phyloP scores from a whole-genome alignment of 2,888 invertebrate genomes.

The Stenurella melanura region DNA sequence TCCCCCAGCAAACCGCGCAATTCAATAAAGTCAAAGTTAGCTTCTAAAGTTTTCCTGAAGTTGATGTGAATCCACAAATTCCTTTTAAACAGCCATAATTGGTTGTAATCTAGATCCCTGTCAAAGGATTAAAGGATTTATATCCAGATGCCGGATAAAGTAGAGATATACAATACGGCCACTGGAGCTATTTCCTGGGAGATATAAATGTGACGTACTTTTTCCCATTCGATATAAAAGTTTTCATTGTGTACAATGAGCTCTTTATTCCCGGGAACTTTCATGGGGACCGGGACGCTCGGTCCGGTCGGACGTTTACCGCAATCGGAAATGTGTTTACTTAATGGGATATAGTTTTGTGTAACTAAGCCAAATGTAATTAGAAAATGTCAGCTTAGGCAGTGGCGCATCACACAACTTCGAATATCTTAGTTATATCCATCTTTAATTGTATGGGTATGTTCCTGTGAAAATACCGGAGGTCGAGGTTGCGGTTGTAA shows the following conservation, averaged over 20 bases:
- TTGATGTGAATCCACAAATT: slow-evolving; percentile 14
- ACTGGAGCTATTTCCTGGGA: slow-evolving; percentile 24
- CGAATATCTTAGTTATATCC: no score
- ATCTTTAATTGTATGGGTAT: no score
- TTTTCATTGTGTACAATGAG: slow-evolving; percentile 19
- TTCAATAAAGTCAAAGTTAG: slow-evolving; percentile 1
- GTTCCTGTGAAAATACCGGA: no score
- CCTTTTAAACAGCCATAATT: slow-evolving; percentile 17
- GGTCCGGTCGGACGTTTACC: neutral
- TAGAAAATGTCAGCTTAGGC: no score
- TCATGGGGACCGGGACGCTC: neutral
- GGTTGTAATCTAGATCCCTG: slow-evolving; percentile 23
- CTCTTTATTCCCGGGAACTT: slow-evolving; percentile 6
- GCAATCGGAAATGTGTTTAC: neutral
- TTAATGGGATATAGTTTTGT: no score
- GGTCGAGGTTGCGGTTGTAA: no score
- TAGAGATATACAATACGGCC: slow-evolving; percentile 4
- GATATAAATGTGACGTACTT: slow-evolving; percentile 13
- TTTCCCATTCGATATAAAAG: slow-evolving; percentile 11
- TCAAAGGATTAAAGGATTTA: slow-evolving; percentile 16
- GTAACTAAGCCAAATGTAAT: no score
- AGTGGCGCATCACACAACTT: no score
- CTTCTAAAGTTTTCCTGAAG: neutral
- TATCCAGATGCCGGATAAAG: neutral
- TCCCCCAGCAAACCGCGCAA: neutral